phyloP scores from a whole-genome alignment of 1,140 invertebrate species.

The Ips nitidus region DNA sequence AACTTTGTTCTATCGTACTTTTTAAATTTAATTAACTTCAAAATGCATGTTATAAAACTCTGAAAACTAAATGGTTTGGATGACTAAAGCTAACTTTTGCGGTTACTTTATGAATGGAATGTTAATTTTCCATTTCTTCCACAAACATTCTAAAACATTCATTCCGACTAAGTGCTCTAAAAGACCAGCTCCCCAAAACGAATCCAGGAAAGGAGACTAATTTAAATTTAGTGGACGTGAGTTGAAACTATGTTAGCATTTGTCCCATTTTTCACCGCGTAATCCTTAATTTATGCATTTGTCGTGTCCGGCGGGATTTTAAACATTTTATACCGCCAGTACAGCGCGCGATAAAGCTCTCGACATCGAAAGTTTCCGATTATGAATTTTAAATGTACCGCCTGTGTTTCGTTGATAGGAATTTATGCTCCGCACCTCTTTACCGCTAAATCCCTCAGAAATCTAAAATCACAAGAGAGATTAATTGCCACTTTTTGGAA shows the following conservation, averaged over 20 bases:
- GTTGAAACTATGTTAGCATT: constrained; percentile 27
- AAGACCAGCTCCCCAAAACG: constrained; percentile 6
- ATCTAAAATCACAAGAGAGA: too few relatives aligned
- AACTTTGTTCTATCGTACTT: too few relatives aligned
- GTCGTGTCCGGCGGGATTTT: constrained; percentile 12
- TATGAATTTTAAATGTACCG: constrained; percentile 9
- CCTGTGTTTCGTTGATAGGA: constrained; percentile 2
- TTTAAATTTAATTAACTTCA: too few relatives aligned
- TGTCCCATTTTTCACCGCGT: constrained; percentile 24
- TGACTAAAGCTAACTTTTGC: too few relatives aligned
- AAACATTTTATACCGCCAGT: constrained; percentile 18
- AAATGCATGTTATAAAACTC: too few relatives aligned
- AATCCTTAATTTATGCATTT: constrained; percentile 28
- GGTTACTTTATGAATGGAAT: too few relatives aligned
- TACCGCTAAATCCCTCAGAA: too few relatives aligned
- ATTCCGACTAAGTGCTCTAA: constrained; percentile 11
- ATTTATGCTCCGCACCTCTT: neutral
- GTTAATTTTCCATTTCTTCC: too few relatives aligned
- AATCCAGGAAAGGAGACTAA: constrained; percentile 6
- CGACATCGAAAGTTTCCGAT: constrained; percentile 3
- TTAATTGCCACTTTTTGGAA: too few relatives aligned
- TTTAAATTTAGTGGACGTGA: constrained; percentile 25
- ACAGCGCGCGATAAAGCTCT: constrained; percentile 3
- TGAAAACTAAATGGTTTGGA: too few relatives aligned
- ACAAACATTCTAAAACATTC: too few relatives aligned